Evolutionary conservation across 2,797 vertebrate genomes (phyloP).

Genomic region (Rhinophrynus dorsalis): DNA sequence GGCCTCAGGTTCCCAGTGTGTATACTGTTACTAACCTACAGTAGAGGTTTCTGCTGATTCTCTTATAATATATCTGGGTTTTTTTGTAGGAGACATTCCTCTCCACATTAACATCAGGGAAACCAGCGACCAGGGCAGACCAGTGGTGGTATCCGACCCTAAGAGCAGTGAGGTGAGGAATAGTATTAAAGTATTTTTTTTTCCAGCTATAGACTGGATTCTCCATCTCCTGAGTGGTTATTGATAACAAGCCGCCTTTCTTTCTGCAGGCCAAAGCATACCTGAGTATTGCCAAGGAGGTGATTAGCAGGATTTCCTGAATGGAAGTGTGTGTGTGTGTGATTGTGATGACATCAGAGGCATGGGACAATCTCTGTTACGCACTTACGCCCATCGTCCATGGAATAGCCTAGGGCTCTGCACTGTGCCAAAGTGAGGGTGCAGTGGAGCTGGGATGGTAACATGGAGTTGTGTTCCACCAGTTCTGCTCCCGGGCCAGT

Average conservation of each 20-base stretch:
- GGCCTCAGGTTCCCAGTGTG: too few relatives aligned
- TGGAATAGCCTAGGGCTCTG: too few relatives aligned
- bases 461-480: too few relatives aligned
- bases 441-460: too few relatives aligned
- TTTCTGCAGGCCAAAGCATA: conserved; percentile 29
- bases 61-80: not conserved
- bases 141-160: conserved; percentile 87
- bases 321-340: not conserved
- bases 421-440: too few relatives aligned
- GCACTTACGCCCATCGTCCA: too few relatives aligned
- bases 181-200: not conserved
- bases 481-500: too few relatives aligned
- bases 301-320: conserved; percentile 22
- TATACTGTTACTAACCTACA: too few relatives aligned
- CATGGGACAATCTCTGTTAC: too few relatives aligned
- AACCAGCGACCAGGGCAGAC: conserved; percentile 84
- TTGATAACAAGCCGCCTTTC: not conserved
- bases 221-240: not conserved
- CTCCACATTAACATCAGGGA: conserved; percentile 90
- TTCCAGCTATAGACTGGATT: not conserved
- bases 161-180: conserved; percentile 82
- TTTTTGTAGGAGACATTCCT: conserved; percentile 84
- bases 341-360: not conserved
- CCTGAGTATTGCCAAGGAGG: conserved; percentile 22
- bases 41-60: too few relatives aligned